Conservation (phyloP, 2,797 vertebrate genomes). For the Thripadectes ignobilis region DNA sequence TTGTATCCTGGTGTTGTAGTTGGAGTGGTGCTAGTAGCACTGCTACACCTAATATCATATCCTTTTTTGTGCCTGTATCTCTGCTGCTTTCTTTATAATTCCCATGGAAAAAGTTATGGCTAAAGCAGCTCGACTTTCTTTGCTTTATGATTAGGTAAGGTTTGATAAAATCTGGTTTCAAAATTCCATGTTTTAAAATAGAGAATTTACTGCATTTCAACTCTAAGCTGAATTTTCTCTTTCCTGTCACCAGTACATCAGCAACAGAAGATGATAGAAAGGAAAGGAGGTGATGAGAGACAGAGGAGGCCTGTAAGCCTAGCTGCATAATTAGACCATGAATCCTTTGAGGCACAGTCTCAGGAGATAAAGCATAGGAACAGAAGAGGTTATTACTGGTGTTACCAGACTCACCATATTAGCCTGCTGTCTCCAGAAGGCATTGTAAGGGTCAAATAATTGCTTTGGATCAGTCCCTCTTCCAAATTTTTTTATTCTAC, state of each 20-base stretch:
- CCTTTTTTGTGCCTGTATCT: neutral
- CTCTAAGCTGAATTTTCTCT: neutral
- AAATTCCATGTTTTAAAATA: neutral
- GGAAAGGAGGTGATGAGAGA: neutral
- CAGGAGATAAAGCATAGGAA: neutral
- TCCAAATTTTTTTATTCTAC: neutral
- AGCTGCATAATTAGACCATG: neutral
- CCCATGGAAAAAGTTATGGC: neutral
- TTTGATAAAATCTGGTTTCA: neutral
- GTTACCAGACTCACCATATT: neutral
- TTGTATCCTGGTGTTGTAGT: neutral
- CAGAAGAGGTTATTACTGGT: neutral
- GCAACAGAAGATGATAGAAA: neutral
- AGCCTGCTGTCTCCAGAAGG: neutral
- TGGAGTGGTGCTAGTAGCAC: neutral
- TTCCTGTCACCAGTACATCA: neutral
- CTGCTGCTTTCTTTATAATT: neutral
- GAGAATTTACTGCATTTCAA: neutral
- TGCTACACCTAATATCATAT: neutral
- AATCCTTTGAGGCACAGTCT: neutral
- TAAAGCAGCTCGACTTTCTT: neutral
- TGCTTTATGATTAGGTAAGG: neutral
- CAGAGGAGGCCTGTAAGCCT: neutral
- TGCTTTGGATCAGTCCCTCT: neutral
- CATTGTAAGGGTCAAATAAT: neutral